These are phyloP conservation scores for Chalcosyrphus nemorum DNA, from an alignment of 2,888 invertebrate genomes.

Conservation along the genomic window DNA sequence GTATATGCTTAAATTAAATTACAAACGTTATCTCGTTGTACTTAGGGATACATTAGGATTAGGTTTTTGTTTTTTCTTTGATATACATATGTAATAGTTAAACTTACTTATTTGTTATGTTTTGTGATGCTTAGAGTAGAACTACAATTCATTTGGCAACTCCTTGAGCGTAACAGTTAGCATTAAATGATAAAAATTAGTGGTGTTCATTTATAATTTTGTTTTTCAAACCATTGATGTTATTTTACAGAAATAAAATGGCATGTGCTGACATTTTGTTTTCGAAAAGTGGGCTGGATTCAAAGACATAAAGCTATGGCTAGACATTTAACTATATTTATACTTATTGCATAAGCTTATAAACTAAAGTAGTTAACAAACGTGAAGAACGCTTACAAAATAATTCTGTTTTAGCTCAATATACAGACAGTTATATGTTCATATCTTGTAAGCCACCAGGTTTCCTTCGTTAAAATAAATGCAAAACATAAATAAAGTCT, in stretches of 20 bases:
- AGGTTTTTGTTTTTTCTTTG: conserved; percentile 40
- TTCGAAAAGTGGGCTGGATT: no score
- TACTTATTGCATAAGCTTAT: conserved; percentile 7
- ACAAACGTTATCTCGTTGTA: conserved; percentile 56
- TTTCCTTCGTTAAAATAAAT: not conserved
- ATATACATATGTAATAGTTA: conserved; percentile 2
- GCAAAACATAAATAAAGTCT: conserved; percentile 16
- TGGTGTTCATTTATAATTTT: not conserved
- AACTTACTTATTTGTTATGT: no score
- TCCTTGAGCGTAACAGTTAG: conserved; percentile 48
- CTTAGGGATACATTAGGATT: conserved; percentile 50
- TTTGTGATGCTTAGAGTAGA: conserved; percentile 41
- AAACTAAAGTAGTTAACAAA: conserved; percentile 43
- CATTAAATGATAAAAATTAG: not conserved
- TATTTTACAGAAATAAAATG: not conserved
- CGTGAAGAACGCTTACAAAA: not conserved
- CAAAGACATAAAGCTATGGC: conserved; percentile 10
- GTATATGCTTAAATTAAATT: conserved; percentile 33
- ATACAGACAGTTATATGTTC: no score
- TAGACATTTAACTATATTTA: not conserved
- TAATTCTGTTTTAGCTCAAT: conserved; percentile 1
- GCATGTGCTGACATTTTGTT: not conserved
- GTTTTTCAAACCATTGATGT: not conserved
- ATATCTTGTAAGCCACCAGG: no score
- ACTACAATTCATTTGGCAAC: conserved; percentile 66